Evolutionary conservation across 2,888 invertebrate species (phyloP).

Genomic region (Calliscelio sp.): DNA sequence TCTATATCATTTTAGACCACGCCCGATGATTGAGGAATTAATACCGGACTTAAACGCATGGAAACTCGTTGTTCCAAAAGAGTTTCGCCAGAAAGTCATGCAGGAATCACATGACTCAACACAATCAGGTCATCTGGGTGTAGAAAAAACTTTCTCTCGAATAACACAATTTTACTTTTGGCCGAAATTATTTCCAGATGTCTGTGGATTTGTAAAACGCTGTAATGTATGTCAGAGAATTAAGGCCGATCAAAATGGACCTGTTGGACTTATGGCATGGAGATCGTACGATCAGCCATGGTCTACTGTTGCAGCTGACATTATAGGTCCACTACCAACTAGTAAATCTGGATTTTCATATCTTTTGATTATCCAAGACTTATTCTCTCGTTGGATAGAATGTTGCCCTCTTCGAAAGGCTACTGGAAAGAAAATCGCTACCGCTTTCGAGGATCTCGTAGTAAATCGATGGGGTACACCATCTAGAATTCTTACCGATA

Average conservation of each 20-base stretch:
- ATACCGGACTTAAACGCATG: background rate
- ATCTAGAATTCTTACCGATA: conserved; percentile 70
- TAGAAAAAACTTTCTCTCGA: conserved; percentile 15
- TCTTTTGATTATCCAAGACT: conserved; percentile 33
- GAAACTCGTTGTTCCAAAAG: conserved; percentile 27
- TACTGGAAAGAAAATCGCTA: conserved; percentile 41
- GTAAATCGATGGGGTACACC: conserved; percentile 73
- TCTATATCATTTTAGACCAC: background rate
- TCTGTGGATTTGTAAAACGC: background rate
- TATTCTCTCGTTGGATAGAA: conserved; percentile 60
- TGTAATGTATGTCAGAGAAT: conserved; percentile 17
- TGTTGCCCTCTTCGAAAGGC: conserved; percentile 39
- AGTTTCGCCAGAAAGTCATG: background rate
- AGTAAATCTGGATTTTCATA: conserved; percentile 26
- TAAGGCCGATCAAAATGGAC: background rate
- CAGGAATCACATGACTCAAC: conserved; percentile 4
- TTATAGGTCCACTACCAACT: conserved; percentile 72
- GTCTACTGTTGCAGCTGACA: conserved; percentile 40
- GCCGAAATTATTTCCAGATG: conserved; percentile 26
- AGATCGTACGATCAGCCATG: background rate
- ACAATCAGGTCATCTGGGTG: conserved; percentile 29
- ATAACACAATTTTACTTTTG: conserved; percentile 21
- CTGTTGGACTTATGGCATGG: too few relatives aligned
- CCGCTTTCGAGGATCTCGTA: conserved; percentile 63
- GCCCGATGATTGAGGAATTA: background rate